Base-by-base conservation (phyloP, 2,888 invertebrate species). In the Aleiodes testaceus region DNA sequence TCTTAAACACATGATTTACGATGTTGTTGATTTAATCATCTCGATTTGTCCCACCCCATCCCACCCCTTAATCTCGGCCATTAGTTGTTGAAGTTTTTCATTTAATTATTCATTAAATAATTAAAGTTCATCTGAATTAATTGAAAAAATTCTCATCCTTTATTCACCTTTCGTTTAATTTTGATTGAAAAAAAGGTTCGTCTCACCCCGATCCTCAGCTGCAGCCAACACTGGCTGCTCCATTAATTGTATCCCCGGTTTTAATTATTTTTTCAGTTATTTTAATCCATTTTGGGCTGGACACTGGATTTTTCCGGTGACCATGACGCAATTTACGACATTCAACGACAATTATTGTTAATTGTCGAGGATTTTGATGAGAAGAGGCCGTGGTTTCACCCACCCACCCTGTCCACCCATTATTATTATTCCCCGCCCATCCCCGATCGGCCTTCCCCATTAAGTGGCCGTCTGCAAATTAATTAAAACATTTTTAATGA, bases 321-420 rank as follows among this genome's bases (percentile, higher is more conserved):
- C 74, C 75, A 75, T 76, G 74, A 77, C 72, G 72, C 76, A 78
- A 79, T 81, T 45, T 78, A 80, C 73, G 78, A 78, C 76, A 78
- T 78, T 79, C 79, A 78, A 78, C 78, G 79, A 81, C 76, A 76
- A 71, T 78, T 77, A 77, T 80, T 81, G 81, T 80, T 81, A 81
- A 82, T 85, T 82, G 83, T 85, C 84, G 85, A 86, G 82, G 87
- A 84, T 84, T 82, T 84, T 85, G 84, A 84, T 86, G 84, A 87
- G 86, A 87, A 86, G 85, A 87, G 87, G 87, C 87, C 87, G 88
- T 88, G 88, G 88, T 88, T 88, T 88, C 88, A 88, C 88, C 88
- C 88, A 87, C 88, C 88, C 88, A 85, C 88, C 88, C 88, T 86
- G 85, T 85, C 82, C 83, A 85, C 87, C 87, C 86, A 82, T 81